Percentiles rank a stretch among this genome's conserved stretches.
phyloP scores from a whole-genome alignment of 2,797 vertebrate genomes.

The Spheniscus humboldti region DNA sequence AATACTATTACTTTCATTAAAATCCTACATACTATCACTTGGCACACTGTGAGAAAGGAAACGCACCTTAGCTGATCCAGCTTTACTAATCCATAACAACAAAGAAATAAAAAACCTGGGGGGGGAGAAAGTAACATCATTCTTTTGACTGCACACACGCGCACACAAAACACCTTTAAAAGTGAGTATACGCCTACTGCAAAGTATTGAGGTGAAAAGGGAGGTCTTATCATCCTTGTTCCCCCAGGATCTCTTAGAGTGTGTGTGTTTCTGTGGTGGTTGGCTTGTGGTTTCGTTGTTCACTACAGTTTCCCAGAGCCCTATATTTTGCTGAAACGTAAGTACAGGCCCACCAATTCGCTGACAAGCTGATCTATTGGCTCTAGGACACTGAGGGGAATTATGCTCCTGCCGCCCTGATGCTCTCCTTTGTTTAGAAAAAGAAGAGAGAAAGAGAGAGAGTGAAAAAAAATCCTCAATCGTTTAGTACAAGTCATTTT shows the following conservation, averaged over 20 bases:
- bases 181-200: background rate
- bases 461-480: slow-evolving; percentile 87
- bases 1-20: background rate
- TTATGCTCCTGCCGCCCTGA: slow-evolving; percentile 74
- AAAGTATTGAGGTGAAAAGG: background rate
- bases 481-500: slow-evolving; percentile 98
- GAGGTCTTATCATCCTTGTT: background rate
- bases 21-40: background rate
- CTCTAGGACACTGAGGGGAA: slow-evolving; percentile 73
- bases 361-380: slow-evolving; percentile 70
- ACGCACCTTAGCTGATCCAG: background rate
- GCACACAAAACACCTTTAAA: background rate
- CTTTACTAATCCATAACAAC: background rate
- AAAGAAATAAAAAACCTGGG: background rate
- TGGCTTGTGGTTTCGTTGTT: slow-evolving; percentile 26
- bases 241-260: slow-evolving; percentile 6
- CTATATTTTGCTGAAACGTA: slow-evolving; percentile 17
- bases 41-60: background rate
- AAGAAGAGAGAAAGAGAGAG: slow-evolving; percentile 73
- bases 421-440: slow-evolving; percentile 89
- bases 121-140: background rate
- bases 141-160: background rate
- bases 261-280: slow-evolving; percentile 7
- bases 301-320: slow-evolving; percentile 35
- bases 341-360: slow-evolving; percentile 69